phyloP scores from a whole-genome alignment of 2,888 invertebrate species.

The Steinernema carpocapsae region DNA sequence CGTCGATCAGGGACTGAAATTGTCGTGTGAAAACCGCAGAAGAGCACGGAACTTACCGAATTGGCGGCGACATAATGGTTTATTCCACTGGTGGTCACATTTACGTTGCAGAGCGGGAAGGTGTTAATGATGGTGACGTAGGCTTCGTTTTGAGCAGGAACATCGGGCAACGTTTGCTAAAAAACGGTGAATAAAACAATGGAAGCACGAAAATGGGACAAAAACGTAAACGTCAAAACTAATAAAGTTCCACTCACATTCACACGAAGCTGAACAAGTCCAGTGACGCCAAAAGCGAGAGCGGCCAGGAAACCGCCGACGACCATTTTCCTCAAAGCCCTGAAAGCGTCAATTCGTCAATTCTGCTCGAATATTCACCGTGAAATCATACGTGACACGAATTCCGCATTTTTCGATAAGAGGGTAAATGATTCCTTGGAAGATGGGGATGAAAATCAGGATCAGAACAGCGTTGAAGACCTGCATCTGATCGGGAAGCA shows the following conservation, averaged over 20 bases:
- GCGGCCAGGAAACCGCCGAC: constrained; percentile 85
- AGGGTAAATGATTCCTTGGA: constrained; percentile 68
- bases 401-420: constrained; percentile 35
- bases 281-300: constrained; percentile 82
- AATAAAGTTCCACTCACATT: constrained; percentile 36
- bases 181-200: background rate
- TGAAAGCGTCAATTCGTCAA: too few relatives aligned
- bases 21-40: background rate
- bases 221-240: too few relatives aligned
- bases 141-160: constrained; percentile 43
- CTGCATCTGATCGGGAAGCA: constrained; percentile 58
- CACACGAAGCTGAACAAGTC: constrained; percentile 73
- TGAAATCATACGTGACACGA: constrained; percentile 36
- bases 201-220: too few relatives aligned
- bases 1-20: constrained; percentile 35
- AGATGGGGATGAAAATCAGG: constrained; percentile 70
- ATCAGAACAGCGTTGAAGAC: constrained; percentile 70
- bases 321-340: constrained; percentile 83
- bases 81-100: background rate
- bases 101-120: constrained; percentile 30
- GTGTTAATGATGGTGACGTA: constrained; percentile 49
- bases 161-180: constrained; percentile 44
- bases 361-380: background rate
- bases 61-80: background rate
- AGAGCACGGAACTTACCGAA: background rate